Evolutionary conservation across 2,888 invertebrate species (phyloP).

Genomic region (Portevinia maculata): DNA sequence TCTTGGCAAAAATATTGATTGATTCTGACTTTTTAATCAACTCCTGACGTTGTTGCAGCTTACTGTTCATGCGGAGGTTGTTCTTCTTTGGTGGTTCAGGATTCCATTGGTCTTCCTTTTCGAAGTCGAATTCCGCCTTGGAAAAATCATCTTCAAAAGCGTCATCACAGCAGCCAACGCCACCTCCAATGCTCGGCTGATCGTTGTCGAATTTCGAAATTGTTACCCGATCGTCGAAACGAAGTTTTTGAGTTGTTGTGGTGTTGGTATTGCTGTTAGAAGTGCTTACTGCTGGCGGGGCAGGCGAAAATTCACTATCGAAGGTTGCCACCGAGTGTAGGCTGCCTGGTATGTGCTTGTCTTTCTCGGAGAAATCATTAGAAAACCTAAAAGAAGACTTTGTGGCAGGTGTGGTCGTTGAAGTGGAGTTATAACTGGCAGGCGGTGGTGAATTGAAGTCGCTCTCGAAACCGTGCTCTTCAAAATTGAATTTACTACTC

Average conservation of each 20-base stretch:
- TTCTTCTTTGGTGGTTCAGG: slow-evolving; percentile 78
- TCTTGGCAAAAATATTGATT: slow-evolving; percentile 93
- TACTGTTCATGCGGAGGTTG: slow-evolving; percentile 80
- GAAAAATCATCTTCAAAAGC: slow-evolving; percentile 85
- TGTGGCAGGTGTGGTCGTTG: slow-evolving; percentile 76
- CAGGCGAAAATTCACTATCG: slow-evolving; percentile 71
- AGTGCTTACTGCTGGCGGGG: slow-evolving; percentile 37
- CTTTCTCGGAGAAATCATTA: slow-evolving; percentile 85
- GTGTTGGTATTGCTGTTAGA: slow-evolving; percentile 70
- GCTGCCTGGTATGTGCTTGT: slow-evolving; percentile 69
- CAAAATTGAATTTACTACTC: slow-evolving; percentile 81
- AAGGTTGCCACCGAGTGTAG: slow-evolving; percentile 57
- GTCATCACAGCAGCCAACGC: slow-evolving; percentile 71
- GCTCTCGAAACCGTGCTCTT: slow-evolving; percentile 82
- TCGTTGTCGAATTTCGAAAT: slow-evolving; percentile 82
- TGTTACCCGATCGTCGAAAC: slow-evolving; percentile 90
- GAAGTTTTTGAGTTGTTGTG: slow-evolving; percentile 80
- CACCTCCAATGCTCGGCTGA: slow-evolving; percentile 66
- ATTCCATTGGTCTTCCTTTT: slow-evolving; percentile 81
- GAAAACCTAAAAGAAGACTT: slow-evolving; percentile 84
- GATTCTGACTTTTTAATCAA: slow-evolving; percentile 94
- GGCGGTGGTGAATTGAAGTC: slow-evolving; percentile 82
- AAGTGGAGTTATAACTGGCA: slow-evolving; percentile 80
- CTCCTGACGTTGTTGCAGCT: slow-evolving; percentile 84
- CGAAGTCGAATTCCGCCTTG: slow-evolving; percentile 82